Evolutionary conservation across 1,140 invertebrate species (phyloP).

Genomic region (Hylaeus anthracinus): DNA sequence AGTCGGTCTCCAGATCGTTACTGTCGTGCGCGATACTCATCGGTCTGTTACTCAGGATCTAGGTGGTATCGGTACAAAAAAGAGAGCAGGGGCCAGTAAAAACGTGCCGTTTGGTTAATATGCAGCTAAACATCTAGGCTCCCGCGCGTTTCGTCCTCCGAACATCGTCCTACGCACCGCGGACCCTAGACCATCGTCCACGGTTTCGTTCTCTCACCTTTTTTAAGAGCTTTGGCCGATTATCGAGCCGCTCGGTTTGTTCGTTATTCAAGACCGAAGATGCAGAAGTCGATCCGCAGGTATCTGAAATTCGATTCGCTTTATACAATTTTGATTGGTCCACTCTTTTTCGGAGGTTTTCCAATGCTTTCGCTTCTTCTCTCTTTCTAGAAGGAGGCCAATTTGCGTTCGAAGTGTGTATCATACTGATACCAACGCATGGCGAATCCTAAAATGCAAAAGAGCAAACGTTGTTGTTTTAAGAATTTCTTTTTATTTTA

Average conservation of each 20-base stretch:
- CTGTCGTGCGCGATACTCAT: slow-evolving; percentile 86
- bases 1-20: slow-evolving; percentile 86
- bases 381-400: slow-evolving; percentile 79
- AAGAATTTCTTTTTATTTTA: not conserved
- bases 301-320: slow-evolving; percentile 64
- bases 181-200: not conserved
- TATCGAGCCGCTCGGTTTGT: slow-evolving; percentile 69
- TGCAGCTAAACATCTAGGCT: not conserved
- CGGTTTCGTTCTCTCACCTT: slow-evolving; percentile 70
- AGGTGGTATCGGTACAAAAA: slow-evolving; percentile 46
- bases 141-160: not conserved
- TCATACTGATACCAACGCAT: slow-evolving; percentile 71
- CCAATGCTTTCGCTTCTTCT: slow-evolving; percentile 78
- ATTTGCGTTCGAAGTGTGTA: slow-evolving; percentile 76
- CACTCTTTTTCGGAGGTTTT: slow-evolving; percentile 78
- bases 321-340: slow-evolving; percentile 76
- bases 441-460: slow-evolving; percentile 67
- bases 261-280: slow-evolving; percentile 57
- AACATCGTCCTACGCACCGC: not conserved
- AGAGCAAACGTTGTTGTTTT: not conserved
- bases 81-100: slow-evolving; percentile 12
- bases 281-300: slow-evolving; percentile 54
- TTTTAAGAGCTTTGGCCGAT: slow-evolving; percentile 78
- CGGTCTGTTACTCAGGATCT: slow-evolving; percentile 80
- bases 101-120: not conserved